Percentiles rank a stretch among this genome's conserved stretches.
Evolutionary conservation across 2,888 invertebrate genomes (phyloP).

Genomic region (Sphecodes monilicornis): DNA sequence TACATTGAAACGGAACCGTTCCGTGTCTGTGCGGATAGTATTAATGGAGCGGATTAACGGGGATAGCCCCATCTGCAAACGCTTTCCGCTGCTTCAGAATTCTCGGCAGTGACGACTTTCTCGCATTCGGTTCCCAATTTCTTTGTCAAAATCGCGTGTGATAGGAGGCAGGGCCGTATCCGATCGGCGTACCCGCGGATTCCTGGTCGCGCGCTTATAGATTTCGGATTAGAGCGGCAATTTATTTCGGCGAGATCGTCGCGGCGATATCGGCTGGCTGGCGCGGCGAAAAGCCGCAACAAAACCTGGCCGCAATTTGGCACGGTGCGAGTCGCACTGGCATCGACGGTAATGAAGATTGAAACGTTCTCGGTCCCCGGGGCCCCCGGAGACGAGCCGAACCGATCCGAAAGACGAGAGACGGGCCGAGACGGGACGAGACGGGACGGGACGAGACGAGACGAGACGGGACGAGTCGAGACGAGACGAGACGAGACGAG

Average conservation of each 20-base stretch:
- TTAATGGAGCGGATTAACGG: too few relatives aligned
- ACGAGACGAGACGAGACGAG: conserved; percentile 45
- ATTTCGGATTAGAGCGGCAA: conserved; percentile 30
- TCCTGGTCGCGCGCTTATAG: background rate
- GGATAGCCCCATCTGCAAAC: too few relatives aligned
- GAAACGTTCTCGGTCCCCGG: conserved; percentile 73
- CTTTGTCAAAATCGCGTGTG: background rate
- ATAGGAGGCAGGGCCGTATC: background rate
- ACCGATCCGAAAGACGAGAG: conserved; percentile 38
- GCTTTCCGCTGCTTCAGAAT: background rate
- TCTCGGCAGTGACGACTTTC: background rate
- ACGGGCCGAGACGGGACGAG: conserved; percentile 18
- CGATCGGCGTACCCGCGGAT: background rate
- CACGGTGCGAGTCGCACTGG: conserved; percentile 50
- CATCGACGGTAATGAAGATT: conserved; percentile 75
- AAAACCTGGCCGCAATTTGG: conserved; percentile 65
- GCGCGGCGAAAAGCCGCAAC: conserved; percentile 46
- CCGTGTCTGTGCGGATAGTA: too few relatives aligned
- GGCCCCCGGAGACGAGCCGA: conserved; percentile 61
- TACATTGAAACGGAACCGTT: too few relatives aligned
- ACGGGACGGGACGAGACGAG: conserved; percentile 22
- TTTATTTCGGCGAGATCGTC: conserved; percentile 42
- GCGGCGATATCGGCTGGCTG: conserved; percentile 36
- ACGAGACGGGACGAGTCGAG: conserved; percentile 47
- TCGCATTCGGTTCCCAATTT: background rate